Evolutionary conservation across 2,113 vertebrate species (phyloP).

Genomic region (Axis porcinus): DNA sequence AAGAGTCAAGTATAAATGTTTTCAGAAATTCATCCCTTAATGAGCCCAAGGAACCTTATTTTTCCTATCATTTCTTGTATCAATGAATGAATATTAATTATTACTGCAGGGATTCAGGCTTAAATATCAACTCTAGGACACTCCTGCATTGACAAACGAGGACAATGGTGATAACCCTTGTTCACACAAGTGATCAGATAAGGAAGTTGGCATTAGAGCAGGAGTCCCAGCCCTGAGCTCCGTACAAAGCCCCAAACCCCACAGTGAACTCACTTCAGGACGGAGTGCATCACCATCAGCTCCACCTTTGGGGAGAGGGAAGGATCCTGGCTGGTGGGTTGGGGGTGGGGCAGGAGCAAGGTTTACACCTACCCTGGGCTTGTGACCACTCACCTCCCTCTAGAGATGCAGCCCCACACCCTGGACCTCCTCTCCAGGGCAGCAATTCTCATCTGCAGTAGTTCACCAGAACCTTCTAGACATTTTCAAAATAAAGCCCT

Average conservation of each 20-base stretch:
- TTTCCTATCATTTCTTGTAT: neutral
- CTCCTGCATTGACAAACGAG: neutral
- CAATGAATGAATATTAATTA: neutral
- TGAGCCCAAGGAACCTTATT: neutral
- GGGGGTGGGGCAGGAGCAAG: neutral
- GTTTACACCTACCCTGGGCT: too few species aligned
- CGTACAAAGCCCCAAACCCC: neutral
- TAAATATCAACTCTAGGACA: neutral
- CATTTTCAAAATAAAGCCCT: neutral
- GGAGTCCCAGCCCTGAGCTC: neutral
- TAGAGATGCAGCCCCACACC: neutral
- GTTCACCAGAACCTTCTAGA: neutral
- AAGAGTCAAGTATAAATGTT: neutral
- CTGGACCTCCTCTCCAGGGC: neutral
- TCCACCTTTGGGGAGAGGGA: neutral
- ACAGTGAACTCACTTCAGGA: neutral
- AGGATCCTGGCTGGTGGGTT: neutral
- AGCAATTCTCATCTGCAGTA: neutral
- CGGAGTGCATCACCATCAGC: fast-evolving
- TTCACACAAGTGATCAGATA: neutral
- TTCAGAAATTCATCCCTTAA: neutral
- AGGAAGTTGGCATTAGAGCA: neutral
- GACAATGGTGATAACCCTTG: too few species aligned
- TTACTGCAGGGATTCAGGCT: neutral
- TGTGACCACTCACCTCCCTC: too few species aligned